A percentile compares a stretch with the other conserved stretches of the same genome.
Evolutionary conservation across 30 jellyfish, hydroid and myxozoan species (phyloP).

Genomic region (Hydra vulgaris): DNA sequence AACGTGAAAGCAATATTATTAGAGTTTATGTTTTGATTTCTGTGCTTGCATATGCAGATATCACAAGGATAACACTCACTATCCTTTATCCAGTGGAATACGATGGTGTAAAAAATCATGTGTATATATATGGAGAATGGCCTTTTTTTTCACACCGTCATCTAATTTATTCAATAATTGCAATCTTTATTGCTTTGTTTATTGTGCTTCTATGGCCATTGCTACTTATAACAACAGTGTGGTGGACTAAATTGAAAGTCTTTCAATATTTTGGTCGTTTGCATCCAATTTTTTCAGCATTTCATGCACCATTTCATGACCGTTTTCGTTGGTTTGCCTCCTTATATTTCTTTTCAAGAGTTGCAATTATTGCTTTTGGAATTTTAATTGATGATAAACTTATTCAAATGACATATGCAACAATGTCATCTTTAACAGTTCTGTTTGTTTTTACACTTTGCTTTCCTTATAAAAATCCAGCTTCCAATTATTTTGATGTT

Average conservation of each 20-base stretch:
- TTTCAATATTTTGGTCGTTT: background rate
- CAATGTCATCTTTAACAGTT: background rate
- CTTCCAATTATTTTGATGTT: background rate
- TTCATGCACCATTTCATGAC: background rate
- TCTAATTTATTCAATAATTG: background rate
- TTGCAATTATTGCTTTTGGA: slow-evolving; percentile 1
- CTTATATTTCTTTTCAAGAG: background rate
- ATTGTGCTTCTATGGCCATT: background rate
- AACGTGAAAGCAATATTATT: background rate
- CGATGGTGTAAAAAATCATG: background rate
- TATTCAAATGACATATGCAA: background rate
- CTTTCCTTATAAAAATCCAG: background rate
- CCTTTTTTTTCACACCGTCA: background rate
- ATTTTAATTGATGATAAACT: background rate
- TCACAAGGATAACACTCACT: background rate
- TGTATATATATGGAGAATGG: background rate
- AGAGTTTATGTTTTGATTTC: background rate
- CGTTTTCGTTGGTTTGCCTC: slow-evolving; percentile 5
- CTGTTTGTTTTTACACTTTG: background rate
- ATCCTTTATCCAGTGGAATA: background rate
- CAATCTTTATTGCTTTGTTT: background rate
- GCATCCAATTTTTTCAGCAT: slow-evolving; percentile 7
- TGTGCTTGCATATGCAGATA: slow-evolving; percentile 8
- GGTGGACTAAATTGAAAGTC: background rate
- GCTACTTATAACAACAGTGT: background rate